These are phyloP conservation scores for Phalacrocorax brasilianus DNA, from an alignment of 2,113 vertebrate species.

Conservation along the genomic window DNA sequence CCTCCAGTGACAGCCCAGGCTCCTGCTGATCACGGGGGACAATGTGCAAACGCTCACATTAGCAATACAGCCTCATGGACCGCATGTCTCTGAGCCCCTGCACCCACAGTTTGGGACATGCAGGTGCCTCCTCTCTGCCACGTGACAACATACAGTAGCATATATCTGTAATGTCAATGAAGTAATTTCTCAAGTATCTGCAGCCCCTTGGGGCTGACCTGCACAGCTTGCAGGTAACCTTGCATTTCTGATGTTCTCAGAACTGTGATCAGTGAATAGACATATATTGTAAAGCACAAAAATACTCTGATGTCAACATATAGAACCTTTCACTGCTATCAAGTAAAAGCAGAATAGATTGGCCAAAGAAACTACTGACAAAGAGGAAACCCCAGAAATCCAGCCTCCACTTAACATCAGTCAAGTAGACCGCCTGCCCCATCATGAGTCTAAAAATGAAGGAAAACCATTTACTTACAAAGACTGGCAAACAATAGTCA, in stretches of 20 bases:
- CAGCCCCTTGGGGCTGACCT: not conserved
- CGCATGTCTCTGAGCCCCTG: not conserved
- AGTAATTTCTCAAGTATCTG: not conserved
- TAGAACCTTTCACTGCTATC: not conserved
- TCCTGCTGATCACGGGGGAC: not conserved
- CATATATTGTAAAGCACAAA: not conserved
- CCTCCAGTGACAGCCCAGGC: not conserved
- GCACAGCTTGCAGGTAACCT: not conserved
- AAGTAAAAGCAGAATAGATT: too few species aligned
- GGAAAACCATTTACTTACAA: too few species aligned
- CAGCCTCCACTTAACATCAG: too few species aligned
- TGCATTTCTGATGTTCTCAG: not conserved
- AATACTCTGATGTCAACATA: not conserved
- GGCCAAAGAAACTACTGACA: too few species aligned
- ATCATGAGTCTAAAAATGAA: too few species aligned
- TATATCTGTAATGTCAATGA: not conserved
- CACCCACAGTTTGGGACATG: not conserved
- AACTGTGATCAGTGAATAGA: not conserved
- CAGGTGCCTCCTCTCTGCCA: not conserved
- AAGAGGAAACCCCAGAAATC: too few species aligned
- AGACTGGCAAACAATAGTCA: too few species aligned
- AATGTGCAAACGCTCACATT: rapidly evolving
- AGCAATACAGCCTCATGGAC: not conserved
- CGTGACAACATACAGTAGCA: not conserved
- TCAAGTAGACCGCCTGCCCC: too few species aligned